Conservation (phyloP, 2,113 vertebrate genomes). For the Stegostoma tigrinum region DNA sequence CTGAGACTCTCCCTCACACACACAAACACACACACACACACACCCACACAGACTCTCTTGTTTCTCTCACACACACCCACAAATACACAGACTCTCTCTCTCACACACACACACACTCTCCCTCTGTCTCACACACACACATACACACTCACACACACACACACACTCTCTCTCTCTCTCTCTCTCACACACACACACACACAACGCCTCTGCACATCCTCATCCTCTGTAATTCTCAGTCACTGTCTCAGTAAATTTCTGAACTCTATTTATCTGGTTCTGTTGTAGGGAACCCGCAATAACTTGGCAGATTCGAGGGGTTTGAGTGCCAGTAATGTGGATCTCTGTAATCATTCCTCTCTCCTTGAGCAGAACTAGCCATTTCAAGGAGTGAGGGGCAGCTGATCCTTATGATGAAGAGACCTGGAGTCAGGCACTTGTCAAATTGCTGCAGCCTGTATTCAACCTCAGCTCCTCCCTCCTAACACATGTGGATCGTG, state of each 20-base stretch:
- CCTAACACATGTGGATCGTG: neutral
- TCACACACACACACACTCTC: neutral
- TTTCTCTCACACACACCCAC: no score
- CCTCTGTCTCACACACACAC: neutral
- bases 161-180: no score
- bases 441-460: neutral
- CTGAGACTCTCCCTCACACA: neutral
- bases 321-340: slow-evolving; percentile 65
- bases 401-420: neutral
- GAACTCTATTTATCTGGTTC: neutral
- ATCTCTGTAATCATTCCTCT: slow-evolving; percentile 40
- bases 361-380: slow-evolving; percentile 53
- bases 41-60: no score
- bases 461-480: neutral
- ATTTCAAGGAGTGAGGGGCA: neutral
- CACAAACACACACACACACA: no score
- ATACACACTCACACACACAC: no score
- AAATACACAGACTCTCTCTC: no score
- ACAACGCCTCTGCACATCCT: no score
- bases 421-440: neutral
- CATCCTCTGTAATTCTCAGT: no score
- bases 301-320: slow-evolving; percentile 54
- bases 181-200: no score
- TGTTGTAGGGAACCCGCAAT: slow-evolving; percentile 46
- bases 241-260: neutral